These are phyloP conservation scores for Corella eumyota DNA, from an alignment of 23 tunicate genomes.

Conservation along the genomic window DNA sequence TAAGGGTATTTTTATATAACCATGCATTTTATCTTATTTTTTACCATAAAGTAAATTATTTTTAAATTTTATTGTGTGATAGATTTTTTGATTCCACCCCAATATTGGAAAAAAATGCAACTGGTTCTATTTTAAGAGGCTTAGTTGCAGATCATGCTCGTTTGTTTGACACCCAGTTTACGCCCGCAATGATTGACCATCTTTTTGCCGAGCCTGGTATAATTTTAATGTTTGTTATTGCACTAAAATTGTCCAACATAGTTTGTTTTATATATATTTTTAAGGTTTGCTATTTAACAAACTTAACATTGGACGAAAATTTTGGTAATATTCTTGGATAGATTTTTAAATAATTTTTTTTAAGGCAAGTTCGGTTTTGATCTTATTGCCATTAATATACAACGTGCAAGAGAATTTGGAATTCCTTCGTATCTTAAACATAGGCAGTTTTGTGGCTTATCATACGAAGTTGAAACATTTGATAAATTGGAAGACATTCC, in stretches of 20 bases:
- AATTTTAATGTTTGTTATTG: too few relatives aligned
- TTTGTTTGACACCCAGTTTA: conserved; percentile 22
- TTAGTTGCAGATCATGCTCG: conserved; percentile 53
- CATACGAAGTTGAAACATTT: conserved; percentile 25
- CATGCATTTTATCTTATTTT: not conserved
- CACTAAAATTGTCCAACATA: too few relatives aligned
- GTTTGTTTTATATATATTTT: too few relatives aligned
- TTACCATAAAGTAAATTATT: not conserved
- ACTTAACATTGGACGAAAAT: too few relatives aligned
- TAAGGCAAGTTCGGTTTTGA: conserved; percentile 64
- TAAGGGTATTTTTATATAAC: not conserved
- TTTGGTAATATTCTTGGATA: too few relatives aligned
- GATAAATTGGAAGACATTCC: conserved; percentile 49
- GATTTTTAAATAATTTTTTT: too few relatives aligned
- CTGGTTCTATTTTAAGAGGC: conserved; percentile 56
- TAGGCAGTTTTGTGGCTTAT: conserved; percentile 63
- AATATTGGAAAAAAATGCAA: conserved; percentile 22
- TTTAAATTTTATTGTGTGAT: not conserved
- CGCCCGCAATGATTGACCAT: conserved; percentile 21
- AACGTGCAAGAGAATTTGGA: conserved; percentile 83
- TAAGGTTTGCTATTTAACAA: conserved; percentile 15
- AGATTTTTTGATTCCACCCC: conserved; percentile 65
- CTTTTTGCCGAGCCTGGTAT: conserved; percentile 26
- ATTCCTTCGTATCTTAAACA: conserved; percentile 72
- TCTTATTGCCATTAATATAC: conserved; percentile 67